Percentiles rank a stretch among this genome's conserved stretches.
Conservation (phyloP, 1,140 invertebrate genomes). For the Cheumatopsyche charites region DNA sequence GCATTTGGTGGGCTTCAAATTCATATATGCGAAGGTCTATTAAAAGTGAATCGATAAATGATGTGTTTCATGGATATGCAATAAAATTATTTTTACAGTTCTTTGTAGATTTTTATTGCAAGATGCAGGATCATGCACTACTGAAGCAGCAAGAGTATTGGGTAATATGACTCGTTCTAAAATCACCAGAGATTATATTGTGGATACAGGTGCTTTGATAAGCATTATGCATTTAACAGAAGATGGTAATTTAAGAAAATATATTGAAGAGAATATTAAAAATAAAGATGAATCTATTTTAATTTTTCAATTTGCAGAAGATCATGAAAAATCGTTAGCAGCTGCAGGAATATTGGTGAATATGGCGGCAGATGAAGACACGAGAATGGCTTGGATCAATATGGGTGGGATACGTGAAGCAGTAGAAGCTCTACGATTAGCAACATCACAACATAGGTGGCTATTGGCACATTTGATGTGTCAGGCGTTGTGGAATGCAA, state of each 20-base stretch:
- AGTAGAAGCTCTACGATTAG: constrained; percentile 12
- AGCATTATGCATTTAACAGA: constrained; percentile 40
- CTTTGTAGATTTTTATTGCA: constrained; percentile 39
- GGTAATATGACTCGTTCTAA: constrained; percentile 56
- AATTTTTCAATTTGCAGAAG: constrained; percentile 34
- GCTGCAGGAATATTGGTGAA: constrained; percentile 44
- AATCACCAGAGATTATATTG: constrained; percentile 51
- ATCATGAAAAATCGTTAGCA: constrained; percentile 39
- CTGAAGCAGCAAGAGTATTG: constrained; percentile 54
- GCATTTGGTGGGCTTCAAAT: constrained; percentile 51
- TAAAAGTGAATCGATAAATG: not conserved
- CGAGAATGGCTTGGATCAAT: constrained; percentile 33
- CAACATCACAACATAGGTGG: constrained; percentile 37
- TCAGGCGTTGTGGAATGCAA: constrained; percentile 46
- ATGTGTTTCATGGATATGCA: not conserved
- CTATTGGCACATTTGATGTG: constrained; percentile 36
- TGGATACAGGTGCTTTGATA: constrained; percentile 39
- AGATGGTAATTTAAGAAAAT: constrained; percentile 29
- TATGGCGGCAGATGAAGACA: constrained; percentile 42
- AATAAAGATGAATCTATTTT: not conserved
- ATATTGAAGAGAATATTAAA: too few species aligned
- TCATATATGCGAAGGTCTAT: constrained; percentile 54
- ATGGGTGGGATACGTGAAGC: constrained; percentile 32
- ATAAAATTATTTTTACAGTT: constrained; percentile 28
- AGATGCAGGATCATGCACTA: constrained; percentile 37